Evolutionary conservation across 2,797 vertebrate species (phyloP), one percentile per base, ranked within the genome.

Genomic region (Pseudochaenichthys georgianus): DNA sequence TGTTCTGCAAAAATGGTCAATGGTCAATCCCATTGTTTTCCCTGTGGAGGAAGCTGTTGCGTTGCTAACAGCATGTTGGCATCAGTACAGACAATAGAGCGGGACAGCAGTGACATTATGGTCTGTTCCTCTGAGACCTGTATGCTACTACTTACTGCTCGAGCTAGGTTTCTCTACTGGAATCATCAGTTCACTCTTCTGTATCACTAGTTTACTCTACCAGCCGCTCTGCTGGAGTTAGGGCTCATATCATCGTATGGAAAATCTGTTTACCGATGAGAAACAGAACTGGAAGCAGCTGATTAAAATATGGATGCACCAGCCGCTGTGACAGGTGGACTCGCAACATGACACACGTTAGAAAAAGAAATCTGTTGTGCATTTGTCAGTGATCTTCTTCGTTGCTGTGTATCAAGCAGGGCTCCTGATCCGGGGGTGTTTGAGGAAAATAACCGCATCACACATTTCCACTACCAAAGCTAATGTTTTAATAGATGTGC

Each of bases 311-410:
- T 71, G 64, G 68, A 65, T 52, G 53, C 70, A 64, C 54, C 75
- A 85, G 78, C 59, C 51, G 41, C 59, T 52, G 47, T 78, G 74
- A 70, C 83, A 79, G 77, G 75, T 77, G 81, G 65, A 83, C 50
- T 2, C 57, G 38, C 70, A 77, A 51, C 43, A 55, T 66, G 55
- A 78, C 57, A 13, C 59, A 45, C 31, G 58, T 67, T 10, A 9
- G 34, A 9, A 23, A 61, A 76, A 28, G 53, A 57, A 71, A 80
- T 31, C 79, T 42, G 23, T n/a, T 43, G 15, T 9, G 34, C 19
- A 9, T 65, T 61, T 57, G 9, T 74, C 13, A 31, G 48, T 34
- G 19, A 46, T 73, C 17, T 78, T 48, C 65, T 64, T 66, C 46
- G 58, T 61, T 19, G 45, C 4, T 55, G 31, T 70, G 17, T 57